Base-by-base conservation (phyloP, 2,113 vertebrate species). In the Dromaius novaehollandiae region DNA sequence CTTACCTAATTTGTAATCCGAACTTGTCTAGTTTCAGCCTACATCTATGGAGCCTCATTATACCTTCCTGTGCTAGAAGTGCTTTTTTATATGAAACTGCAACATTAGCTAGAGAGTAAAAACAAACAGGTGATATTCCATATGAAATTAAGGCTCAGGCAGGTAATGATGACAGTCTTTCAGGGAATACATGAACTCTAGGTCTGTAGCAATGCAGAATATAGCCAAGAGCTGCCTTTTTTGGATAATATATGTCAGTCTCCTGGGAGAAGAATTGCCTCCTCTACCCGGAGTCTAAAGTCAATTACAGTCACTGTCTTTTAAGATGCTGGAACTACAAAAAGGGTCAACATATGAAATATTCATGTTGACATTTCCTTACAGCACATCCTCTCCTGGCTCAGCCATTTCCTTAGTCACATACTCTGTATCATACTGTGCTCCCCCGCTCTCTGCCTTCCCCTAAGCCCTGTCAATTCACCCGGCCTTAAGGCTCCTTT, bases 291-390 rank as follows among this genome's bases (percentile, higher is more conserved):
- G 46, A 70, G 18, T 71, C 64, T 90, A 83, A 90, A 1, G 8
- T 95, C 96, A 95, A 78, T 95, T 97, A 86, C 56, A 86, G 85
- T 83, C 87, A 68, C 89, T 91, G 81, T 82, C 89, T 95, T 85
- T 92, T 82, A 91, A 85, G 84, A 96, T 25, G 70, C 6, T 77
- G 61, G 92, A 92, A 85, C 84, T 91, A 86, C 68, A 94, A 93
- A 97, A 94, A 91, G 85, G 85, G 82, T 90, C 95, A 96, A 95
- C 76, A 81, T 58, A 96, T 97, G 89, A 97, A 97, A 97, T 95
- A 95, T 97, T 96, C 93, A 97, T 94, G 93, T 64, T 97, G 93
- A 95, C 94, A 96, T 97, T 97, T 97, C 85, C 82, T 86, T 86
- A 83, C 16, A 94, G 91, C 38, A 26, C 55, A 88, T 78, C 79